Evolutionary conservation across 2,113 vertebrate genomes (phyloP).

Genomic region (Myotis davidii): DNA sequence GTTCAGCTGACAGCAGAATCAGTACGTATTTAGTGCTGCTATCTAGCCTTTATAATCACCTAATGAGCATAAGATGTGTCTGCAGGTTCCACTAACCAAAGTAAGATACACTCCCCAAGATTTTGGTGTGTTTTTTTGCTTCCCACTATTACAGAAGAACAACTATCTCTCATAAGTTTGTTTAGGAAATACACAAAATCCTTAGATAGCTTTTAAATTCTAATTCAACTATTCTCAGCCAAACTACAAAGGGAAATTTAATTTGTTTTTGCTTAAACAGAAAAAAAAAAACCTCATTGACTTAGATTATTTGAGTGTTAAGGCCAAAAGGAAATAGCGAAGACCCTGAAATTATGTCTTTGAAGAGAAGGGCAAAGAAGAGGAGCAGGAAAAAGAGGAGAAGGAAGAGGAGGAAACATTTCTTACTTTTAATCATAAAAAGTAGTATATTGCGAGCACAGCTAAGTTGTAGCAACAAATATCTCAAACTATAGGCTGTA

Average conservation of each 20-base stretch:
- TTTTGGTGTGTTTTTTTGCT: not conserved
- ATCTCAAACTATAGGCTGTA: not conserved
- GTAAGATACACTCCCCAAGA: not conserved
- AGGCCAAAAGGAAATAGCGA: not conserved
- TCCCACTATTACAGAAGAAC: not conserved
- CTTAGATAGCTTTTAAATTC: conserved; percentile 53
- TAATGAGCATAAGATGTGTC: conserved; percentile 35
- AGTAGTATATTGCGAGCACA: not conserved
- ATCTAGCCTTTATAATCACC: not conserved
- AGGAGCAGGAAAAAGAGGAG: not conserved
- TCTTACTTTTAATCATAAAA: not conserved
- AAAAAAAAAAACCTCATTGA: conserved; percentile 52
- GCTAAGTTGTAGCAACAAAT: not conserved
- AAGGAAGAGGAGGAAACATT: not conserved
- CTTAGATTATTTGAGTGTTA: not conserved
- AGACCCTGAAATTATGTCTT: conserved; percentile 18
- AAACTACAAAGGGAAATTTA: conserved; percentile 47
- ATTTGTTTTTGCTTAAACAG: conserved; percentile 47
- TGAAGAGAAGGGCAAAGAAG: not conserved
- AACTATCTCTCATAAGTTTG: not conserved
- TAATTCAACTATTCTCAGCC: conserved; percentile 52
- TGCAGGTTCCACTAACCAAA: not conserved
- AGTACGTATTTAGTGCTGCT: conserved; percentile 12
- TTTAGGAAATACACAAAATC: conserved; percentile 41
- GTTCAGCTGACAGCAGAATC: conserved; percentile 1